These are phyloP conservation scores for Anthrax anthrax DNA, from an alignment of 2,888 invertebrate species.

Conservation along the genomic window DNA sequence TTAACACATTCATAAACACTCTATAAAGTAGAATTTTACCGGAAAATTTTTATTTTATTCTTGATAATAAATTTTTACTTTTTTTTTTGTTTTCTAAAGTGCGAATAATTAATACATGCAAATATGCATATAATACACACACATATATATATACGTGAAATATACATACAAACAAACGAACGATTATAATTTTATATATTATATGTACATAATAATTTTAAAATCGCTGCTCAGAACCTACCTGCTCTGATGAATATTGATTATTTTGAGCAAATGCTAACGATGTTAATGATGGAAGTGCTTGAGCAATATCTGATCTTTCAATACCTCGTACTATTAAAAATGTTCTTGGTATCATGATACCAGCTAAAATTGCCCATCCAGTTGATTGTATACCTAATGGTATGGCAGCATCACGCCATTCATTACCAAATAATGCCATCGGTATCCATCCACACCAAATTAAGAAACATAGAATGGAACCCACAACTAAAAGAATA, in stretches of 20 bases:
- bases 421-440: slow-evolving; percentile 38
- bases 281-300: slow-evolving; percentile 37
- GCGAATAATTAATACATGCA: too few species aligned
- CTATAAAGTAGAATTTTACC: slow-evolving; percentile 20
- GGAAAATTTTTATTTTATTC: too few species aligned
- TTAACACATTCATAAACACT: slow-evolving; percentile 44
- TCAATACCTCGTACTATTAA: slow-evolving; percentile 49
- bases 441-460: slow-evolving; percentile 48
- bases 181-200: too few species aligned
- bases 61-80: not conserved
- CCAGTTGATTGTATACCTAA: slow-evolving; percentile 47
- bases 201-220: not conserved
- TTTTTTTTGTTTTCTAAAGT: too few species aligned
- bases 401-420: slow-evolving; percentile 45
- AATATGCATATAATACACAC: too few species aligned
- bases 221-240: not conserved
- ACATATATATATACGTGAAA: too few species aligned
- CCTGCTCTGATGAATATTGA: slow-evolving; percentile 35
- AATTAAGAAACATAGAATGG: slow-evolving; percentile 38
- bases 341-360: slow-evolving; percentile 56
- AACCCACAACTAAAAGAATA: slow-evolving; percentile 39
- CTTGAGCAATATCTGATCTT: slow-evolving; percentile 42
- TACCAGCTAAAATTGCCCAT: slow-evolving; percentile 43
- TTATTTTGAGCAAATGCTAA: slow-evolving; percentile 35
- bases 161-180: too few species aligned